Conservation (phyloP, 2,113 vertebrate genomes). For the Donacobius atricapilla region DNA sequence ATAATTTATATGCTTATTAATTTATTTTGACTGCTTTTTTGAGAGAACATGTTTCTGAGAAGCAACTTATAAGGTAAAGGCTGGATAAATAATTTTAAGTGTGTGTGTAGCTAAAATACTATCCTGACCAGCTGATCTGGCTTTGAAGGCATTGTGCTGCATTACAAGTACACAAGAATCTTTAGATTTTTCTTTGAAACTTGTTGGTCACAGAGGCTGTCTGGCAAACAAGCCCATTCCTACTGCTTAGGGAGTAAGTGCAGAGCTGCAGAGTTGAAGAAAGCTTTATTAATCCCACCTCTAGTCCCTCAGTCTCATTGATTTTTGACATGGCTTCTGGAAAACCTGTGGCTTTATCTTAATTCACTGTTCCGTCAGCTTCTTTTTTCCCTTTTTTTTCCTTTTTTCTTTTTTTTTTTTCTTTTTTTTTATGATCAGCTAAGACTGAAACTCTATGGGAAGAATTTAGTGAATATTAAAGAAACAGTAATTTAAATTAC, state of each 20-base stretch:
- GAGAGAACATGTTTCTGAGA: neutral
- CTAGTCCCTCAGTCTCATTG: neutral
- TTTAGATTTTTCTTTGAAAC: neutral
- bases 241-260: neutral
- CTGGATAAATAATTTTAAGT: neutral
- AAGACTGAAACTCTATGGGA: neutral
- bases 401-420: neutral
- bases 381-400: neutral
- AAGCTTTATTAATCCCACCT: neutral
- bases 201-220: neutral
- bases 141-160: neutral
- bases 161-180: neutral
- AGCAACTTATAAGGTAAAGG: neutral
- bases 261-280: neutral
- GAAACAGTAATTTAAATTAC: conserved; percentile 32
- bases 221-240: neutral
- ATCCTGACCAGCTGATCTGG: neutral
- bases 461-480: conserved; percentile 46
- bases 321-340: conserved; percentile 32
- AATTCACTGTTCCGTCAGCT: neutral
- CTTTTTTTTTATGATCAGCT: neutral
- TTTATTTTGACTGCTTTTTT: neutral
- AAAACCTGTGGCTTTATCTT: conserved; percentile 14
- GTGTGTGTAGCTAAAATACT: neutral
- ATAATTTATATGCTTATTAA: neutral